Evolutionary conservation across 2,113 vertebrate species (phyloP), one percentile per base, ranked within the genome.

Genomic region (Pelodiscus sinensis): DNA sequence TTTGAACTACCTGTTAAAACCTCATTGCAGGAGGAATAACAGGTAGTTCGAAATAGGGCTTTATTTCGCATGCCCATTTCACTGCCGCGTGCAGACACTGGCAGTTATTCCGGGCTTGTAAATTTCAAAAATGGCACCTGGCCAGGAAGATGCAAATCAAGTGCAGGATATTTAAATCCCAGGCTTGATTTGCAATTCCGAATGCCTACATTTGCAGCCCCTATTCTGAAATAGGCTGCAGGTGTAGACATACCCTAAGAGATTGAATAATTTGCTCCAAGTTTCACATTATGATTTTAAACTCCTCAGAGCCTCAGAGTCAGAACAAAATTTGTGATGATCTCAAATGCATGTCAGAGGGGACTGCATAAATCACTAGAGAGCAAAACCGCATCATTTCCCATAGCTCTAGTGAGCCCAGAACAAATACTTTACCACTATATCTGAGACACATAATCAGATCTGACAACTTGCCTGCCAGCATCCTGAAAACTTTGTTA

Each of bases 291-390:
- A 60, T 80, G 81, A 24, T 7, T 75, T 90, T 15, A 24, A 25
- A 79, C 1, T 75, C 71, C 35, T 3, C 68, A 10, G 5, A n/a
- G 11, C 81, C 1, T 1, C 2, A 19, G 5, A 38, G n/a, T 6
- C 25, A 57, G 6, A 44, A 21, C 71, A 44, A 50, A 44, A 75
- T 60, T 81, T 85, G 2, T 6, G 29, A 56, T 91, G 9, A 86
- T 2, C 2, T 44, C 81, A 92, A 90, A 90, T 38, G 0, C 35
- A 38, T 38, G 15, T 50, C 16, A 1, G 4, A 78, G 71, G 75
- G 19, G 2, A 55, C 82, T 56, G 9, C 9, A 6, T 50, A 50
- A 83, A 16, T 7, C 35, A 38, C 11, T 75, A 29, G 50, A 62
- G 89, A 91, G 31, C 2, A 68, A 38, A 84, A 1, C 14, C 58